These are phyloP conservation scores for Lepus townsendii DNA, from an alignment of 2,797 vertebrate species.

Conservation along the genomic window DNA sequence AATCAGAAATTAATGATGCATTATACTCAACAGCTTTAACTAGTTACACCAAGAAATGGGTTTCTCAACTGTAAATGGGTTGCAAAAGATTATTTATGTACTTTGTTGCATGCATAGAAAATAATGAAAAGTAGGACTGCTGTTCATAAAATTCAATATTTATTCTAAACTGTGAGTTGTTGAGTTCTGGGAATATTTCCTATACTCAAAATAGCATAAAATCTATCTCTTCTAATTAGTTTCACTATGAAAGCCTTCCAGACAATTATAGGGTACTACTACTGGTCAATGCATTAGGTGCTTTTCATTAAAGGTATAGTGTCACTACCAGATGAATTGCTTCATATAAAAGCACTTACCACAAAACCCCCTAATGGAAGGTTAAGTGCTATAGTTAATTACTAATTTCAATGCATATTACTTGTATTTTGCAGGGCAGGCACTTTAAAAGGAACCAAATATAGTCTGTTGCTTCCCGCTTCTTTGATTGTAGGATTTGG, in stretches of 20 bases:
- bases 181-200: constrained; percentile 65
- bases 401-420: constrained; percentile 79
- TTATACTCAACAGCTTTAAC: constrained; percentile 67
- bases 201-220: constrained; percentile 69
- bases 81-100: constrained; percentile 67
- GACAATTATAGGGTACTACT: constrained; percentile 70
- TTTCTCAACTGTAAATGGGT: constrained; percentile 63
- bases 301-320: constrained; percentile 77
- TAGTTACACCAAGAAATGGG: constrained; percentile 58
- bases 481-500: constrained; percentile 70
- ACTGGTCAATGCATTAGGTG: constrained; percentile 69
- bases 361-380: constrained; percentile 79
- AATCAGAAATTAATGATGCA: constrained; percentile 72
- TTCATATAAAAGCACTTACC: constrained; percentile 81
- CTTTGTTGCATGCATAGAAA: constrained; percentile 5
- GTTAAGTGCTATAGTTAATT: constrained; percentile 82
- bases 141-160: constrained; percentile 71
- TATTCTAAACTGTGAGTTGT: constrained; percentile 65
- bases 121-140: constrained; percentile 33
- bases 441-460: constrained; percentile 75
- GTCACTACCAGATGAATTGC: constrained; percentile 71
- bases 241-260: constrained; percentile 77
- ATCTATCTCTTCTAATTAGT: constrained; percentile 74
- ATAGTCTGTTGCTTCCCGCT: constrained; percentile 58
- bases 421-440: constrained; percentile 69